Evolutionary conservation across 2,113 vertebrate genomes (phyloP).

Genomic region (Gymnobelideus leadbeateri): DNA sequence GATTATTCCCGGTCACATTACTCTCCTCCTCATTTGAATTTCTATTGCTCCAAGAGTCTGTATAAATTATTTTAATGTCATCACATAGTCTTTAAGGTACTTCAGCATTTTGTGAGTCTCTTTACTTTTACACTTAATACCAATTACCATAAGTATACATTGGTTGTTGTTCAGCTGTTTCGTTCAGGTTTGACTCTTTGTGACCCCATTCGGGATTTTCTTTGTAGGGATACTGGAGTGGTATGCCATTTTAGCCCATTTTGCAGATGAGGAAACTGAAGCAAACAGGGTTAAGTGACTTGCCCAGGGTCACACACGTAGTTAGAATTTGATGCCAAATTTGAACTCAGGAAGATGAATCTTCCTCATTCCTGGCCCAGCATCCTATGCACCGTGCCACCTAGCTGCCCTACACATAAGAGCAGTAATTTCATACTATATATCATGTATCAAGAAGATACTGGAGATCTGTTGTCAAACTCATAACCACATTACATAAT

Average conservation of each 20-base stretch:
- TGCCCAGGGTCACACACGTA: not conserved
- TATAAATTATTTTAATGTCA: not conserved
- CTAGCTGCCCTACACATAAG: not conserved
- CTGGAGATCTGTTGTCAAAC: not conserved
- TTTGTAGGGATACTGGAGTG: not conserved
- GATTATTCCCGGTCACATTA: too few species aligned
- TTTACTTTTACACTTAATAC: too few species aligned
- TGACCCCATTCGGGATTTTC: too few species aligned
- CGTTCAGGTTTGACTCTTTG: not conserved
- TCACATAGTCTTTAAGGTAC: not conserved
- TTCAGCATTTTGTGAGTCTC: not conserved
- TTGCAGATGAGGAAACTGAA: not conserved
- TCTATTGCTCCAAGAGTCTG: not conserved
- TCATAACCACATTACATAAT: not conserved
- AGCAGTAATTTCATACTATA: not conserved
- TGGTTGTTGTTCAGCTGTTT: not conserved
- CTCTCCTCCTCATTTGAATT: not conserved
- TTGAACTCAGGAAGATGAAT: not conserved
- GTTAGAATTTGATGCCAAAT: not conserved
- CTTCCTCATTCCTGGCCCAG: not conserved
- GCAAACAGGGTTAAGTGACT: not conserved
- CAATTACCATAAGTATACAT: not conserved
- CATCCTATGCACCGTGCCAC: not conserved
- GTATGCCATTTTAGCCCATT: not conserved
- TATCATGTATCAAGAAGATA: not conserved